Conservation (phyloP, 2,888 invertebrate genomes). For the Pardosa pseudoannulata region DNA sequence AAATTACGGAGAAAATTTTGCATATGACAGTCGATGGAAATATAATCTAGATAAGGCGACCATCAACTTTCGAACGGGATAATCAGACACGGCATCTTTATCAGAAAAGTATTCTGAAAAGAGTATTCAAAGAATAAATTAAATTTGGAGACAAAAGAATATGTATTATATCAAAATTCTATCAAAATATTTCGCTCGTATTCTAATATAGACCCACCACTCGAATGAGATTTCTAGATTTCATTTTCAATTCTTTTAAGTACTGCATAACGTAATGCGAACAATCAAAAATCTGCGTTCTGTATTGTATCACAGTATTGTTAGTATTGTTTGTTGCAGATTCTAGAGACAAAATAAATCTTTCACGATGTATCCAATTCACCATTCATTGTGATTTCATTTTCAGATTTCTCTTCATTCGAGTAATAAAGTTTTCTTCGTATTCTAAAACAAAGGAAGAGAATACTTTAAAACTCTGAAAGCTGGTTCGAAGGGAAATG, state of each 20-base stretch:
- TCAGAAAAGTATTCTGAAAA: not conserved
- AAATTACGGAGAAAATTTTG: not conserved
- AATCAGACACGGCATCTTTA: not conserved
- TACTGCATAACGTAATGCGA: not conserved
- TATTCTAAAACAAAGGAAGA: not conserved
- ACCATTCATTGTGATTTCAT: not conserved
- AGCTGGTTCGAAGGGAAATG: not conserved
- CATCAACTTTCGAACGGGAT: not conserved
- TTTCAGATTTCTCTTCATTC: not conserved
- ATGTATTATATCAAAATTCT: not conserved
- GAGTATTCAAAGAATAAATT: not conserved
- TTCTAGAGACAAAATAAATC: not conserved
- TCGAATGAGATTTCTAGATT: not conserved
- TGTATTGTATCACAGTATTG: not conserved
- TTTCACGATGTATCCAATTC: not conserved
- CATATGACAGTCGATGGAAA: not conserved
- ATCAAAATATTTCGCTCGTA: not conserved
- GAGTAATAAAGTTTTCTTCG: not conserved
- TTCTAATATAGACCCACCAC: not conserved
- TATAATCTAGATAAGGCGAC: not conserved
- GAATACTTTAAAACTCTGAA: not conserved
- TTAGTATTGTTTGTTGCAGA: not conserved
- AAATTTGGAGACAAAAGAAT: not conserved
- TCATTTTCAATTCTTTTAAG: not conserved
- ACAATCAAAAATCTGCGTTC: not conserved